Base-by-base conservation (phyloP, 2,888 invertebrate genomes). In the Auanema sp. region DNA sequence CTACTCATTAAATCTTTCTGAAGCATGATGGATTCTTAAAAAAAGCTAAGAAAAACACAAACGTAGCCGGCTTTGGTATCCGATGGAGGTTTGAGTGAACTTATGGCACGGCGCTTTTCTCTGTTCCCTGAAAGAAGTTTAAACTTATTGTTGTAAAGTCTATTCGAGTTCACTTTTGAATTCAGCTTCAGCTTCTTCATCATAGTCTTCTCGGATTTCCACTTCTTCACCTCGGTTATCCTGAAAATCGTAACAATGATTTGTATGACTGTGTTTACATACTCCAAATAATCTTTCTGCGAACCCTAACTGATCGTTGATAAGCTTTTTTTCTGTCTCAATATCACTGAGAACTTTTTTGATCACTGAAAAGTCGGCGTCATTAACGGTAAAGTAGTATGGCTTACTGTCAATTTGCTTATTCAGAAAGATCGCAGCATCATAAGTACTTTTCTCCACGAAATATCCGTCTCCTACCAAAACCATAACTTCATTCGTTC, bases 401-500 rank as follows among this genome's bases (percentile, higher is more conserved):
- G 16, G 16, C 57, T 42, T 23, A 62, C 62, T 24, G 12, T 49
- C 42, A 4, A 57, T 21, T 5, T 57, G 56, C 6, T 57, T 23
- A 10, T 56, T 41, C 18, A 62, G 40, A 23, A 42, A 40, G 18
- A 57, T 57, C 42, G 51, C 57, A 16, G 62, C 62, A 33, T 62
- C 57, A 44, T 21, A 57, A 56, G 52, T 52, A 47, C 25, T 47
- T 49, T 57, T 25, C 42, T 62, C 62, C 10, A 62, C 62, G 23
- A 62, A 62, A 25, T 57, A 62, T 1, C 57, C 62, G 42, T 57
- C 57, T 10, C 62, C 62, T 23, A 62, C 51, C 18, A 62, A 24
- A 50, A 49, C 41, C 21, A 57, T 49, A 1, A 66, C 66, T 54
- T 66, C 63, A 43, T 66, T 66, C 12, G 66, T 66, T 25, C 54